Percentiles rank a stretch among this genome's conserved stretches.
These are phyloP conservation scores for Tamias sibiricus DNA, from an alignment of 2,113 vertebrate species.

Conservation along the genomic window DNA sequence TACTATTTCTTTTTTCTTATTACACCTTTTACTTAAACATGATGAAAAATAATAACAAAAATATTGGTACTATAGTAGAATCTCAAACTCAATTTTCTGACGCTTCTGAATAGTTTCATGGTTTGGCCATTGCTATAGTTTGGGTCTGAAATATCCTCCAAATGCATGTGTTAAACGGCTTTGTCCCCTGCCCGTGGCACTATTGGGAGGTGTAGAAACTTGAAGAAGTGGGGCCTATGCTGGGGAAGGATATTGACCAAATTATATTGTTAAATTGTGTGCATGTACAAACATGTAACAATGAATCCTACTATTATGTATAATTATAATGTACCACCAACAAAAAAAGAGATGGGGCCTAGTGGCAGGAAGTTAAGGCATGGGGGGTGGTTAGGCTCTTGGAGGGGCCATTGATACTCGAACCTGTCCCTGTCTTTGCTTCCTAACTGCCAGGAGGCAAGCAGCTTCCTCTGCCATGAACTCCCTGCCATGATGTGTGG, in stretches of 20 bases:
- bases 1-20: background rate
- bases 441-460: background rate
- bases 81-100: background rate
- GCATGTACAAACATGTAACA: too few species aligned
- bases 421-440: background rate
- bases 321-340: too few species aligned
- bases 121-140: background rate
- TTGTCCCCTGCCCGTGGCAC: background rate
- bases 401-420: background rate
- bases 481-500: background rate
- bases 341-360: background rate
- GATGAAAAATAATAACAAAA: background rate
- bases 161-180: background rate
- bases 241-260: too few species aligned
- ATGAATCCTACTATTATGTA: too few species aligned
- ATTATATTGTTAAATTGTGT: too few species aligned
- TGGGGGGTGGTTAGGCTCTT: background rate
- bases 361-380: background rate
- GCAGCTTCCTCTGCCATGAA: background rate
- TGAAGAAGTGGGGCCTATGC: too few species aligned
- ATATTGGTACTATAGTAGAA: background rate
- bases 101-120: background rate
- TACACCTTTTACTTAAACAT: conserved; percentile 35
- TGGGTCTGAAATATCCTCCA: background rate
- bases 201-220: background rate